Conservation (phyloP, 2,797 vertebrate genomes). For the Rhinoraja longicauda region DNA sequence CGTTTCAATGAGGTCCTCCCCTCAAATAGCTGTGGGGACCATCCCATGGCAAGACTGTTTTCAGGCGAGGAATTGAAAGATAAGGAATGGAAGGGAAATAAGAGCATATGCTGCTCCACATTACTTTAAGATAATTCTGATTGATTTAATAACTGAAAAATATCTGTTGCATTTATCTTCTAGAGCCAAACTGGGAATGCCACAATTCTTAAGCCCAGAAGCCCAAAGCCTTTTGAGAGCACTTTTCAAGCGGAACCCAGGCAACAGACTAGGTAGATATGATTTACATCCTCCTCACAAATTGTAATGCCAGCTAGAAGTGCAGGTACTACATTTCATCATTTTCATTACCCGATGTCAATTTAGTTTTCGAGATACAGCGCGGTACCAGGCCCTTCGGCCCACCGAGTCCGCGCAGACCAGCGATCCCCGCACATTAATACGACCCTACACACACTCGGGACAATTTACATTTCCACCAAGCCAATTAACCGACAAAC, state of each 20-base stretch:
- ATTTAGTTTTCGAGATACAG: too few species aligned
- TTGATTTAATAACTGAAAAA: neutral
- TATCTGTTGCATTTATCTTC: slow-evolving; percentile 43
- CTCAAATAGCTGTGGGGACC: neutral
- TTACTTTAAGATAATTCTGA: neutral
- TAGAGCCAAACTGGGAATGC: slow-evolving; percentile 96
- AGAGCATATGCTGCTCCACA: neutral
- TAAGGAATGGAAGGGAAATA: neutral
- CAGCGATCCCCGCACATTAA: too few species aligned
- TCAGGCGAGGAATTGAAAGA: neutral
- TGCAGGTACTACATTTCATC: neutral
- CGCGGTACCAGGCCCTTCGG: too few species aligned
- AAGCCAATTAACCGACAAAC: too few species aligned
- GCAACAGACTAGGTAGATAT: slow-evolving; percentile 81
- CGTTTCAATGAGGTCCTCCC: too few species aligned
- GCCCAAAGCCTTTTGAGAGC: slow-evolving; percentile 88
- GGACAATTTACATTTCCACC: too few species aligned
- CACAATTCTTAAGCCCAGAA: slow-evolving; percentile 86
- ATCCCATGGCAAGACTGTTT: too few species aligned
- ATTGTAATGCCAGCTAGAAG: neutral
- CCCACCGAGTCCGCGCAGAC: too few species aligned
- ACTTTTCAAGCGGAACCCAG: slow-evolving; percentile 93
- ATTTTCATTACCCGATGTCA: neutral
- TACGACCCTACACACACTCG: too few species aligned
- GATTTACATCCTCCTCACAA: neutral